These are phyloP conservation scores for Watsonalla cultraria DNA, from an alignment of 2,888 invertebrate genomes.

Conservation along the genomic window DNA sequence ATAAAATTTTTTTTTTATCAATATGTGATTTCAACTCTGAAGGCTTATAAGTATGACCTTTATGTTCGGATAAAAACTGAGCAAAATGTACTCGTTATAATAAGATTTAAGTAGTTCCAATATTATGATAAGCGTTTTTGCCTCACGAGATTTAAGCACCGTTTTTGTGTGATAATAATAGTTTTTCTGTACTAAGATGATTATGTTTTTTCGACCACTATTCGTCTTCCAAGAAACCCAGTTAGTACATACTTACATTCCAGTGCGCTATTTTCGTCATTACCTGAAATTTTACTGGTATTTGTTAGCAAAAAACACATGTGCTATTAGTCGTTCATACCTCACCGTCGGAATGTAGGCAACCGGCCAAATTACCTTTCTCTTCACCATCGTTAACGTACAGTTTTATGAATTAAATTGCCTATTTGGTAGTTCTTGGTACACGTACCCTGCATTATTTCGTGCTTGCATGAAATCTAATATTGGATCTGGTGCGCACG, in stretches of 20 bases:
- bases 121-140: neutral
- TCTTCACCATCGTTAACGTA: slow-evolving; percentile 38
- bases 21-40: neutral
- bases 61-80: neutral
- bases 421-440: slow-evolving; percentile 30
- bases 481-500: slow-evolving; percentile 9
- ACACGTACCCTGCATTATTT: slow-evolving; percentile 12
- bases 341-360: slow-evolving; percentile 55
- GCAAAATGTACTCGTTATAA: neutral
- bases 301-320: slow-evolving; percentile 44
- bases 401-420: slow-evolving; percentile 49
- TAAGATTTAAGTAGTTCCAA: neutral
- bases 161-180: neutral
- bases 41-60: neutral
- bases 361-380: slow-evolving; percentile 57
- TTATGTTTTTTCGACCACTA: neutral
- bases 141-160: neutral
- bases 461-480: slow-evolving; percentile 7
- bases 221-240: neutral
- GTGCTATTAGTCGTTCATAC: slow-evolving; percentile 48
- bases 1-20: neutral
- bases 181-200: neutral
- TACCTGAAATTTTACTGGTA: slow-evolving; percentile 47
- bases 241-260: slow-evolving; percentile 18
- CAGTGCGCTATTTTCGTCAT: slow-evolving; percentile 42